These are phyloP conservation scores for Pseudachorutes palmiensis DNA, from an alignment of 1,140 invertebrate genomes.

Conservation along the genomic window DNA sequence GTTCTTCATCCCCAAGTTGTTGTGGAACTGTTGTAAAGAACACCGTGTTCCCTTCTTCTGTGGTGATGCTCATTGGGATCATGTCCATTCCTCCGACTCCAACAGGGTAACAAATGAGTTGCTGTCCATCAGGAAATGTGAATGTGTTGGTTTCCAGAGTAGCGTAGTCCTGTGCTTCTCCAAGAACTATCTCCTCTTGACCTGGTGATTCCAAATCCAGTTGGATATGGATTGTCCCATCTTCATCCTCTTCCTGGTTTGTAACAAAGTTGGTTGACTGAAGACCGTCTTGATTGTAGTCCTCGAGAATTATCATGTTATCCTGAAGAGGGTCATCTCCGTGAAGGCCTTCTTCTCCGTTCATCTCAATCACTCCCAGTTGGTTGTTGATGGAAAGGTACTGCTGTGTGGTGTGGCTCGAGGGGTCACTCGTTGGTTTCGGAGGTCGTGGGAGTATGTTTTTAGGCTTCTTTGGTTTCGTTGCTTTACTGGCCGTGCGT, in stretches of 20 bases:
- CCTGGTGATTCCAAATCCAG: neutral
- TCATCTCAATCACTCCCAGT: no score
- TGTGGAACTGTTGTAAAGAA: neutral
- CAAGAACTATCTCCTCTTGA: neutral
- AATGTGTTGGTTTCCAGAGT: neutral
- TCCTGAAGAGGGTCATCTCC: neutral
- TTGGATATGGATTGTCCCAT: neutral
- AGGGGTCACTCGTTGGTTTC: no score
- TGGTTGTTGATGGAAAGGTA: no score
- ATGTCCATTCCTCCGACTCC: neutral
- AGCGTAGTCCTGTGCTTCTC: neutral
- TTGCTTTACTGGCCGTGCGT: neutral
- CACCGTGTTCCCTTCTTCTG: neutral
- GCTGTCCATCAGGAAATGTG: neutral
- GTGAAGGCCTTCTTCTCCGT: neutral
- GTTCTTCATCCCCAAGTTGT: neutral
- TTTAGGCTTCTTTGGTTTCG: neutral
- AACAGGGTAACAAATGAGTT: slow-evolving; percentile 1
- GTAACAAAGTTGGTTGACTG: neutral
- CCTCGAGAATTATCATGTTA: neutral
- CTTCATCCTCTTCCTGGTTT: neutral
- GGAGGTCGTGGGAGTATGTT: neutral
- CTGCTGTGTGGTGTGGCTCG: no score
- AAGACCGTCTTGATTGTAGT: neutral
- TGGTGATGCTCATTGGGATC: neutral